A percentile compares a stretch with the other conserved stretches of the same genome.
Conservation (phyloP, 2,797 vertebrate genomes). For the Vespertilio murinus region DNA sequence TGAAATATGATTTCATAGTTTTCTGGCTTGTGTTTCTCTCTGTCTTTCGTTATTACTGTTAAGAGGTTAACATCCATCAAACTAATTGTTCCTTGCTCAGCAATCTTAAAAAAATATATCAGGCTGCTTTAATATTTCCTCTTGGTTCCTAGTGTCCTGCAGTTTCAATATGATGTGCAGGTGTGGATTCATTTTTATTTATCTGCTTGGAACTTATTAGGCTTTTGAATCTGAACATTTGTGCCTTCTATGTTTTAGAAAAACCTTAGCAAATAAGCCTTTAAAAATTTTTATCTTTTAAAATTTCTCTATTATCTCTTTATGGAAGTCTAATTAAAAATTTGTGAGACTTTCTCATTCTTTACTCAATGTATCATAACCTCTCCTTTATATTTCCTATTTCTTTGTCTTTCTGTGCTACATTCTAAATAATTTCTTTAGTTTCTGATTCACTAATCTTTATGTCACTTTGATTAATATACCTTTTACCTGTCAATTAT, state of each 20-base stretch:
- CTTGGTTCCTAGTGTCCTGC: background rate
- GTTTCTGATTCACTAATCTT: background rate
- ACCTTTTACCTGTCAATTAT: background rate
- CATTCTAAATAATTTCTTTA: background rate
- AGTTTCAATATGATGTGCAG: background rate
- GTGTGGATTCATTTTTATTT: background rate
- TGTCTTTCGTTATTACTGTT: slow-evolving; percentile 6
- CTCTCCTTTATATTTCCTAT: background rate
- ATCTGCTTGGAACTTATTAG: background rate
- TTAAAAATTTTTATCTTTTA: background rate
- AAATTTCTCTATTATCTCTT: background rate
- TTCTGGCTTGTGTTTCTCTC: background rate
- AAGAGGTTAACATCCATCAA: slow-evolving; percentile 41
- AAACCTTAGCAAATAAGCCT: background rate
- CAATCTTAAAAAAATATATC: background rate
- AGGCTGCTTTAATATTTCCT: background rate
- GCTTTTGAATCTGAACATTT: slow-evolving; percentile 19
- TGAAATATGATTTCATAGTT: slow-evolving; percentile 25
- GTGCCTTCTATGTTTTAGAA: background rate
- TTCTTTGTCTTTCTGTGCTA: background rate
- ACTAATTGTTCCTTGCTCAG: slow-evolving; percentile 32
- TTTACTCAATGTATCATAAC: background rate
- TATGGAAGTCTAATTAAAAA: background rate
- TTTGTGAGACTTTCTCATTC: background rate
- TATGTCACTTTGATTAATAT: background rate